A percentile compares a stretch with the other conserved stretches of the same genome.
Evolutionary conservation across 2,797 vertebrate genomes (phyloP).

Genomic region (Helostoma temminkii): DNA sequence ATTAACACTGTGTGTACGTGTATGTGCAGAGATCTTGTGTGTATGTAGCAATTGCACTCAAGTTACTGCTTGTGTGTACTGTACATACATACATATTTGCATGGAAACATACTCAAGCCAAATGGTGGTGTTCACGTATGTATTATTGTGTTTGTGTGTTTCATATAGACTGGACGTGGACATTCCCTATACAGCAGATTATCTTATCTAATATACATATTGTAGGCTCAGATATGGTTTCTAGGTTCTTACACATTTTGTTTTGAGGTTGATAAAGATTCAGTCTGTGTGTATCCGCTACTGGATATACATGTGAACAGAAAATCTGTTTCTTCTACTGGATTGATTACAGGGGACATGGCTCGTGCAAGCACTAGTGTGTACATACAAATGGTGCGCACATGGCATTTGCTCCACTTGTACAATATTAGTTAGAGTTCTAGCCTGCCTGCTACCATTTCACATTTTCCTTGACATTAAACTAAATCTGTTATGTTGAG

Average conservation of each 20-base stretch:
- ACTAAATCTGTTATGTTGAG: slow-evolving; percentile 60
- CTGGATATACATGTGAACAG: slow-evolving; percentile 62
- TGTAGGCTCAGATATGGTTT: slow-evolving; percentile 66
- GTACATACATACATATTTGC: slow-evolving; percentile 23
- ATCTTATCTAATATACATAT: slow-evolving; percentile 71
- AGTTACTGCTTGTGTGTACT: slow-evolving; percentile 18
- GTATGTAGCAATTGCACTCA: slow-evolving; percentile 35
- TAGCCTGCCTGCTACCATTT: slow-evolving; percentile 34
- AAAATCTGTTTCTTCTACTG: slow-evolving; percentile 68
- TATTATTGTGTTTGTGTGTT: slow-evolving; percentile 9
- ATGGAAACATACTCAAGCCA: slow-evolving; percentile 18
- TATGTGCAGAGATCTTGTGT: slow-evolving; percentile 29
- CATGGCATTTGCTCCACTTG: slow-evolving; percentile 53
- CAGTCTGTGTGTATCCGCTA: slow-evolving; percentile 63
- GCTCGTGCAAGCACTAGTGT: slow-evolving; percentile 15
- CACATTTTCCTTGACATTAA: slow-evolving; percentile 48
- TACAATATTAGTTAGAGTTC: slow-evolving; percentile 25
- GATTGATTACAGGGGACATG: slow-evolving; percentile 65
- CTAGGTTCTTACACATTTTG: slow-evolving; percentile 17
- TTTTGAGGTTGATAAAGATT: slow-evolving; percentile 75
- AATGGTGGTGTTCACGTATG: neutral
- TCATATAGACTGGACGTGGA: slow-evolving; percentile 2
- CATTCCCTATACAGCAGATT: slow-evolving; percentile 42
- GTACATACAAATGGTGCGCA: slow-evolving; percentile 22
- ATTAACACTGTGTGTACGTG: slow-evolving; percentile 49